These are phyloP conservation scores for Pelobates cultripes DNA, from an alignment of 2,797 vertebrate species.

Conservation along the genomic window DNA sequence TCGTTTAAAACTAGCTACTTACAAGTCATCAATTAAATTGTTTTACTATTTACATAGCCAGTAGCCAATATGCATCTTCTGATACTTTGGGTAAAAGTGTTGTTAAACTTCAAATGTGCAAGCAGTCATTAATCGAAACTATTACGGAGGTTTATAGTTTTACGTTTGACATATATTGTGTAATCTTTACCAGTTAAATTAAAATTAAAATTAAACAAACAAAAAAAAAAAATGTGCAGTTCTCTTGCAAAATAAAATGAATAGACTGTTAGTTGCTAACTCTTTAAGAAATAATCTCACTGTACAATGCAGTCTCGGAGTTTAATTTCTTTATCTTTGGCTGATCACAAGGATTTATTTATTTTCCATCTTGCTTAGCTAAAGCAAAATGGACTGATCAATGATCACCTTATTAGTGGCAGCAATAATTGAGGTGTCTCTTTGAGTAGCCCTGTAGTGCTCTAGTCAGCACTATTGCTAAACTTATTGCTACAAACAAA, in stretches of 20 bases:
- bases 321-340: constrained; percentile 36
- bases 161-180: too few species aligned
- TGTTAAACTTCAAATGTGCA: too few species aligned
- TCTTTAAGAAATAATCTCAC: neutral
- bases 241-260: neutral
- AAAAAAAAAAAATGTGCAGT: neutral
- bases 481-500: neutral
- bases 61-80: too few species aligned
- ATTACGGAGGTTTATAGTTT: too few species aligned
- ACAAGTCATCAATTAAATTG: too few species aligned
- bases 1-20: too few species aligned
- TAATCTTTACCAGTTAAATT: too few species aligned
- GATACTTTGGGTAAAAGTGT: too few species aligned
- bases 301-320: constrained; percentile 32
- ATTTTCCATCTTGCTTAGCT: constrained; percentile 44
- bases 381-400: constrained; percentile 41
- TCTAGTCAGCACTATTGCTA: constrained; percentile 42
- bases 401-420: constrained; percentile 47
- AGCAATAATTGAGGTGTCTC: constrained; percentile 26
- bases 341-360: constrained; percentile 43
- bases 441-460: constrained; percentile 21
- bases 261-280: neutral
- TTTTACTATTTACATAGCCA: too few species aligned
- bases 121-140: too few species aligned
- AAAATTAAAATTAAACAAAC: too few species aligned